Base-by-base conservation (phyloP, 2,888 invertebrate species). In the Andrena fulva region DNA sequence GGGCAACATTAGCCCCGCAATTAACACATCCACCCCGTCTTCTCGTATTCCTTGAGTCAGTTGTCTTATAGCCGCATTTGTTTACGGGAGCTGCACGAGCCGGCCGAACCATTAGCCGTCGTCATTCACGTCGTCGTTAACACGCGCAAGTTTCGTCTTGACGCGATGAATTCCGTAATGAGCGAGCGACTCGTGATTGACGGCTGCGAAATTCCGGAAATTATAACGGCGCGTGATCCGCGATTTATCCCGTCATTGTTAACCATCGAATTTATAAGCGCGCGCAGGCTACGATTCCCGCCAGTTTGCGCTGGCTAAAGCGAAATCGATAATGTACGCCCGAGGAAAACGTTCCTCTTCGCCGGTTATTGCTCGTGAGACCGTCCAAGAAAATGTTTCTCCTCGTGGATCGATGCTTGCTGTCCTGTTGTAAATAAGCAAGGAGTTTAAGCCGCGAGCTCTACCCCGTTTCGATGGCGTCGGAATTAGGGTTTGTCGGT, bases 171-270 rank as follows among this genome's bases (percentile, higher is more conserved):
- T 64, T 24, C 31, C 54, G 52, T 50, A 70, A 70, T 50, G 85
- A 73, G 62, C 24, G 56, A 64, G 56, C 56, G 24, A n/a, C 63
- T 80, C 52, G 24, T 31, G 69, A 77, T 69, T 77, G 85, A 70
- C 76, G 29, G 33, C 59, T 33, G 31, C 7, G 75, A 59, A 72
- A 69, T 80, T 75, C 52, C 31, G 62, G 66, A 84, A 80, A 84
- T 84, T 84, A 80, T 59, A 75, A 63, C 54, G n/a, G n/a, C 5
- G 33, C 29, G 56, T 62, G 48, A 16, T 50, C 48, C 54, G 59
- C 71, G 79, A 84, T 80, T 84, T 76, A 84, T 80, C 69, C 66
- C 69, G 66, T 69, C 69, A 72, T 80, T 70, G 85, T 77, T 84
- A 70, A 80, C 60, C 76, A 62, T 75, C 75, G 84, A 84, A 84